A percentile compares a stretch with the other conserved stretches of the same genome.
Evolutionary conservation across 23 tunicate species (phyloP).

Genomic region (Aplidium turbinatum): DNA sequence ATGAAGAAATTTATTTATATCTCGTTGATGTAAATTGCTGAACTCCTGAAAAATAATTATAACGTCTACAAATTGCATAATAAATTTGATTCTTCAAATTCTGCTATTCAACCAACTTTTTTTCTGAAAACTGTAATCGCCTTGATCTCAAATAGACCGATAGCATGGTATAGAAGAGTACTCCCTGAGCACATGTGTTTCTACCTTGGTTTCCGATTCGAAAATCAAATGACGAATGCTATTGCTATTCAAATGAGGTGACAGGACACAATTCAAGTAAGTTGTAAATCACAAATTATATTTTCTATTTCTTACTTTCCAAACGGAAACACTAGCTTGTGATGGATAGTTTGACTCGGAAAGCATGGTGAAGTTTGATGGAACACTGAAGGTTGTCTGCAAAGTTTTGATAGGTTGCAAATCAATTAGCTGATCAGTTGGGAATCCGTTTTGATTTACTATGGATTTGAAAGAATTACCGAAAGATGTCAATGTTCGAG

Average conservation of each 20-base stretch:
- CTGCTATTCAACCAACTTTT: too few species aligned
- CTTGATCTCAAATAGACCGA: too few species aligned
- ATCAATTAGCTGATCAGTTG: slow-evolving; percentile 19
- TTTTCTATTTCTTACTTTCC: slow-evolving; percentile 41
- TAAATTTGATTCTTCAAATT: too few species aligned
- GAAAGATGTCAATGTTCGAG: slow-evolving; percentile 38
- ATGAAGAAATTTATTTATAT: slow-evolving; percentile 34
- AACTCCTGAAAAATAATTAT: slow-evolving; percentile 33
- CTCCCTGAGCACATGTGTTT: too few species aligned
- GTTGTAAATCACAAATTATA: too few species aligned
- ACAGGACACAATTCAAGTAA: too few species aligned
- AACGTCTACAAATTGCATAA: too few species aligned
- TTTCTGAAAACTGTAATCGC: too few species aligned
- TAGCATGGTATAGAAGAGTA: too few species aligned
- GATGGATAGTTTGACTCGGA: slow-evolving; percentile 61
- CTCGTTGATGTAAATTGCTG: slow-evolving; percentile 31
- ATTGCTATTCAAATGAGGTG: too few species aligned
- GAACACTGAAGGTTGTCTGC: neutral
- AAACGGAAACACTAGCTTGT: slow-evolving; percentile 65
- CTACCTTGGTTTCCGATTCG: too few species aligned
- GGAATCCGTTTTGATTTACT: slow-evolving; percentile 54
- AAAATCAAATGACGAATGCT: too few species aligned
- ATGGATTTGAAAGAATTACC: slow-evolving; percentile 20
- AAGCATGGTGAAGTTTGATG: slow-evolving; percentile 3
- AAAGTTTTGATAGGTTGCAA: slow-evolving; percentile 6